These are phyloP conservation scores for Montipora capricornis DNA, from an alignment of 64 coral and sea anemone species.

Conservation along the genomic window DNA sequence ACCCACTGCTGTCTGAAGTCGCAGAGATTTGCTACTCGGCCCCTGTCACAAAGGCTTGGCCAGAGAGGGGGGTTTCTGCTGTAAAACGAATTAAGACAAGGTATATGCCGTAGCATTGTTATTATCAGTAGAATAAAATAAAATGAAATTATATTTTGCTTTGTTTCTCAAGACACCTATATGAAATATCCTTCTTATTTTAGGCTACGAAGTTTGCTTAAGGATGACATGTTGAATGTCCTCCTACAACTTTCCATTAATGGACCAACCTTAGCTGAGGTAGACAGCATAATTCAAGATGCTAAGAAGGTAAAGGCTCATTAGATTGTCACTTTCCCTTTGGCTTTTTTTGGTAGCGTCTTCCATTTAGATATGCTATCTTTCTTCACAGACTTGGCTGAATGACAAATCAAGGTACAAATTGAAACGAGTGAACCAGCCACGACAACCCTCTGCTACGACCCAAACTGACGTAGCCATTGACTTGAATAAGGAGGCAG, in stretches of 20 bases:
- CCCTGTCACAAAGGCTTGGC: slow-evolving; percentile 38
- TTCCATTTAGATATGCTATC: not conserved
- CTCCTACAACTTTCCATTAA: slow-evolving; percentile 29
- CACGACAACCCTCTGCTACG: not conserved
- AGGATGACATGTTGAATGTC: slow-evolving; percentile 41
- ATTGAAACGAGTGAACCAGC: slow-evolving; percentile 26
- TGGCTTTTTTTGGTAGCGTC: not conserved
- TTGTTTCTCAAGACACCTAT: not conserved
- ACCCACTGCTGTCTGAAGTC: slow-evolving; percentile 22
- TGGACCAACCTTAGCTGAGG: slow-evolving; percentile 6
- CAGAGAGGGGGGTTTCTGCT: slow-evolving; percentile 26
- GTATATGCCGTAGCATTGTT: not conserved
- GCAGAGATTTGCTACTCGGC: slow-evolving; percentile 14
- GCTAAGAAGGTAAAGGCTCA: not conserved
- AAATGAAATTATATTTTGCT: not conserved
- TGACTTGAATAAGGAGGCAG: not conserved
- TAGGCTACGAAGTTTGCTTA: slow-evolving; percentile 28
- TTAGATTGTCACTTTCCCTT: not conserved
- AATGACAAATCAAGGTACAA: slow-evolving; percentile 40
- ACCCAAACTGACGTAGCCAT: not conserved
- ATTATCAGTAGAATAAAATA: not conserved
- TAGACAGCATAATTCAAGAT: slow-evolving; percentile 16
- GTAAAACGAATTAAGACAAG: slow-evolving; percentile 19
- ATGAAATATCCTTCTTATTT: slow-evolving; percentile 5
- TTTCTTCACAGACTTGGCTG: slow-evolving; percentile 30